A percentile compares a stretch with the other conserved stretches of the same genome.
Evolutionary conservation across 2,113 vertebrate genomes (phyloP).

Genomic region (Vulpes ferrilata): DNA sequence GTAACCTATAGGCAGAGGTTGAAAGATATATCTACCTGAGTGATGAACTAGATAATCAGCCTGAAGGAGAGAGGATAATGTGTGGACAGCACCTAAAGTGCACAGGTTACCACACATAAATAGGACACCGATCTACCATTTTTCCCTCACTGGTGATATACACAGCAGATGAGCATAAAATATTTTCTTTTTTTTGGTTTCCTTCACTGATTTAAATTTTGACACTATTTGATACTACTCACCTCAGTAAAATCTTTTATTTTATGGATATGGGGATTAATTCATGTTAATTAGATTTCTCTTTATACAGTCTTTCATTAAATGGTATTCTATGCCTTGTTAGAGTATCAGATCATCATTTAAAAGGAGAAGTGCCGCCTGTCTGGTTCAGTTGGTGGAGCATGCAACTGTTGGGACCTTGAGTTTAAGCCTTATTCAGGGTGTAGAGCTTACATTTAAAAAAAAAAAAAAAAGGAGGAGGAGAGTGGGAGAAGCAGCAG

Average conservation of each 20-base stretch:
- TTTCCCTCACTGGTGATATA: not conserved
- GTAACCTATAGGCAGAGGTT: not conserved
- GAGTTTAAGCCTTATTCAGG: not conserved
- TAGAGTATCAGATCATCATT: not conserved
- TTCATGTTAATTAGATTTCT: constrained; percentile 24
- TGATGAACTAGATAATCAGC: not conserved
- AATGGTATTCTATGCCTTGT: not conserved
- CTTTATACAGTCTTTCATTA: not conserved
- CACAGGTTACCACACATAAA: not conserved
- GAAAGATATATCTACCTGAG: not conserved
- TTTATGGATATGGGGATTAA: constrained; percentile 38
- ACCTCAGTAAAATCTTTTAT: not conserved
- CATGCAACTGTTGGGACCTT: not conserved
- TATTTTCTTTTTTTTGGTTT: not conserved
- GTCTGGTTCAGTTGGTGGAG: not conserved
- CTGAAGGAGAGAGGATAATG: not conserved
- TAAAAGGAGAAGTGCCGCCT: not conserved
- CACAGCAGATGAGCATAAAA: not conserved
- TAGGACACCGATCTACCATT: not conserved
- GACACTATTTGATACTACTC: not conserved
- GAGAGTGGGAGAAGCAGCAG: not conserved
- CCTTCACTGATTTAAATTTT: not conserved
- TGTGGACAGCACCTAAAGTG: too few species aligned
- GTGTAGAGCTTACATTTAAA: not conserved
- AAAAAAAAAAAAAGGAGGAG: not conserved